Percentiles rank a stretch among this genome's conserved stretches.
phyloP scores from a whole-genome alignment of 2,888 invertebrate genomes.

The Trileptium ribeirensis region DNA sequence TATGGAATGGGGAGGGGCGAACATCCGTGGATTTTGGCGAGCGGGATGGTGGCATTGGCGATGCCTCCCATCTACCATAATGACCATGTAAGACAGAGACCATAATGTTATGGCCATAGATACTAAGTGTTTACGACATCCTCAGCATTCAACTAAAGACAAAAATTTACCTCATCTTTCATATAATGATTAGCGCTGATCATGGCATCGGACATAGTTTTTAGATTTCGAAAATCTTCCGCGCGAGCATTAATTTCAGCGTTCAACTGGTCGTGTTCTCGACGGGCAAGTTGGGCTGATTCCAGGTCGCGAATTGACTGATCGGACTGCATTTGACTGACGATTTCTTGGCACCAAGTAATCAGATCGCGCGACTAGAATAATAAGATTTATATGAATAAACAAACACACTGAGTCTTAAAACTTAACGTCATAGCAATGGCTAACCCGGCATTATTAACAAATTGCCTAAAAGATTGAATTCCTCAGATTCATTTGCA shows the following conservation, averaged over 20 bases:
- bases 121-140: slow-evolving; percentile 10
- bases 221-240: slow-evolving; percentile 67
- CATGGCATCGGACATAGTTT: slow-evolving; percentile 71
- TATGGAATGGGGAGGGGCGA: too few species aligned
- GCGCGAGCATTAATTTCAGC: slow-evolving; percentile 82
- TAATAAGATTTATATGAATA: too few species aligned
- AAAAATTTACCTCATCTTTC: slow-evolving; percentile 54
- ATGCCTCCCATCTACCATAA: too few species aligned
- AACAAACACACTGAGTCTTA: too few species aligned
- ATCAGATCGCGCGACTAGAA: slow-evolving; percentile 71
- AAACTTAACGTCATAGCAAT: too few species aligned
- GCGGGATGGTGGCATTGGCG: too few species aligned
- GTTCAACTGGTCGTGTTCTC: slow-evolving; percentile 72
- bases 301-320: slow-evolving; percentile 64
- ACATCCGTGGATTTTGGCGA: too few species aligned
- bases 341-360: slow-evolving; percentile 74
- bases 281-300: slow-evolving; percentile 60
- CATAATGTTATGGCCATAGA: too few species aligned
- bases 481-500: too few species aligned
- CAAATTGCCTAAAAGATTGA: too few species aligned
- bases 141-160: slow-evolving; percentile 34
- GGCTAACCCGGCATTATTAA: too few species aligned
- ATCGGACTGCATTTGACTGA: slow-evolving; percentile 69
- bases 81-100: too few species aligned
- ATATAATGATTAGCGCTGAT: slow-evolving; percentile 77